Conservation (phyloP, 1,140 invertebrate species). For the Conus ventricosus region DNA sequence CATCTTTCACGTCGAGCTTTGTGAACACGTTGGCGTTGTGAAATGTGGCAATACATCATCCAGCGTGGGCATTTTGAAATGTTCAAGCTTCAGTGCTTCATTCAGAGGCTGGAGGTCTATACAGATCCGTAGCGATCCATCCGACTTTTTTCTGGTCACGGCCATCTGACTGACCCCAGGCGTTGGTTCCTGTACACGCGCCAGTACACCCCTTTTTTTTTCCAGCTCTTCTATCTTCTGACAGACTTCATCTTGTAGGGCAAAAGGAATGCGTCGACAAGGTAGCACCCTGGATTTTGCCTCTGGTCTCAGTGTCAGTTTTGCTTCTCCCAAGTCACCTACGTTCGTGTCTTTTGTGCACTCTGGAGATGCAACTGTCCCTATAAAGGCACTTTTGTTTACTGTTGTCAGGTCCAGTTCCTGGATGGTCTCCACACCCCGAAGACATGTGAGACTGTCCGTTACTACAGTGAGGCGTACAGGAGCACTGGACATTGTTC, state of each 20-base stretch:
- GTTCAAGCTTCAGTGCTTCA: conserved; percentile 30
- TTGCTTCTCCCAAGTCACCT: neutral
- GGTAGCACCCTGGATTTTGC: neutral
- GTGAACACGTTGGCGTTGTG: conserved; percentile 50
- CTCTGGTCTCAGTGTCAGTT: neutral
- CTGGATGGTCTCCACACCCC: neutral
- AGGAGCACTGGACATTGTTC: neutral
- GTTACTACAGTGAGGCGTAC: neutral
- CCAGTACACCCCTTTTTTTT: conserved; percentile 58
- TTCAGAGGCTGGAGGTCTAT: conserved; percentile 53
- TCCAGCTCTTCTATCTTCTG: conserved; percentile 45
- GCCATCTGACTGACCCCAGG: neutral
- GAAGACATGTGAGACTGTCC: neutral
- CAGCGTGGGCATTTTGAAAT: conserved; percentile 42
- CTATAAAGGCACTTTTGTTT: neutral
- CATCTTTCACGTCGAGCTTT: conserved; percentile 52
- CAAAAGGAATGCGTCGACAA: neutral
- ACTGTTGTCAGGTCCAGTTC: neutral
- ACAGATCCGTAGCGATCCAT: conserved; percentile 53
- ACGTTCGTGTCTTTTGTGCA: neutral
- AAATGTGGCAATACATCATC: conserved; percentile 56
- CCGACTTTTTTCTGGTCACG: conserved; percentile 41
- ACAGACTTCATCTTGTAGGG: neutral
- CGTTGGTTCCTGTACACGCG: neutral
- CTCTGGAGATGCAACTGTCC: neutral